A percentile compares a stretch with the other conserved stretches of the same genome.
Evolutionary conservation across 2,888 invertebrate genomes (phyloP).

Genomic region (Meteorus cinctellus): DNA sequence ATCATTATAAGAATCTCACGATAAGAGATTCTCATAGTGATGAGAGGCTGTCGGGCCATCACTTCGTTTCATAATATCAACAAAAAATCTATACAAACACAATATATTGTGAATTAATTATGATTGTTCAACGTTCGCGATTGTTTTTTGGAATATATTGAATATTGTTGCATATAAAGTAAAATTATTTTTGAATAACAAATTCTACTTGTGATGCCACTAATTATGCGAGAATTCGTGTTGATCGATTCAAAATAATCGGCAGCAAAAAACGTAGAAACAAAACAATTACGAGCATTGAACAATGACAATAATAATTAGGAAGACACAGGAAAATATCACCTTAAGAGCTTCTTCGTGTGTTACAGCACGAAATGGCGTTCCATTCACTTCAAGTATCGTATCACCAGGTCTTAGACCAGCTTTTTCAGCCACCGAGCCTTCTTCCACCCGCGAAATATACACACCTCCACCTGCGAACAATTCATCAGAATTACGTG

Average conservation of each 20-base stretch:
- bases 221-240: neutral
- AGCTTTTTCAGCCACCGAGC: conserved; percentile 90
- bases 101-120: conserved; percentile 33
- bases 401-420: conserved; percentile 94
- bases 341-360: conserved; percentile 96
- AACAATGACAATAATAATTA: conserved; percentile 12
- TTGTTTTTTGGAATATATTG: too few species aligned
- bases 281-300: neutral
- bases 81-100: conserved; percentile 31
- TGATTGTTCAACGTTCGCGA: neutral
- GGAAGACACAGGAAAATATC: conserved; percentile 59
- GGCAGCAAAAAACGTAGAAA: conserved; percentile 9
- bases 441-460: conserved; percentile 92
- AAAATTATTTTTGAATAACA: too few species aligned
- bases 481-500: conserved; percentile 58
- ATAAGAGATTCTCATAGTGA: conserved; percentile 51
- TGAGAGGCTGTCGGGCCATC: conserved; percentile 60
- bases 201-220: too few species aligned
- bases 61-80: conserved; percentile 42
- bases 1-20: neutral
- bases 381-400: conserved; percentile 95
- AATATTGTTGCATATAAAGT: too few species aligned
- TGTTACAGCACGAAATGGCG: conserved; percentile 92
- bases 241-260: neutral
- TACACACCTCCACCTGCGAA: conserved; percentile 89